Evolutionary conservation across 2,888 invertebrate species (phyloP).

Genomic region (Orthosia gracilis): DNA sequence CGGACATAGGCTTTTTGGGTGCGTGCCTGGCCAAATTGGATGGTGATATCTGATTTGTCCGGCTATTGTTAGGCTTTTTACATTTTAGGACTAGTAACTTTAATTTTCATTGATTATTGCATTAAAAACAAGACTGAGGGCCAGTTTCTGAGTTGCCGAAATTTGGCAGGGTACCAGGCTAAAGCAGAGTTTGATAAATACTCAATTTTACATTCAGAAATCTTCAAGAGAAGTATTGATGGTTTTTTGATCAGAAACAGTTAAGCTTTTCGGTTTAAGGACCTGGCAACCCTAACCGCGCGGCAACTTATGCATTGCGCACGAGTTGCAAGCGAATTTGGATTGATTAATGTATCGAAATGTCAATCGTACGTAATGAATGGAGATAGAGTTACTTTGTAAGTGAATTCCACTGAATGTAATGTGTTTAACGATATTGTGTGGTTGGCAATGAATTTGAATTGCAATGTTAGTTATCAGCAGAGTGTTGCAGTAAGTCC

Average conservation of each 20-base stretch:
- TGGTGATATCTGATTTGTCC: too few species aligned
- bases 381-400: slow-evolving; percentile 16
- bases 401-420: slow-evolving; percentile 9
- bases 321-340: slow-evolving; percentile 20
- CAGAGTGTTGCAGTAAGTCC: too few species aligned
- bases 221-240: too few species aligned
- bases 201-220: too few species aligned
- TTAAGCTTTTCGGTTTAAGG: background rate
- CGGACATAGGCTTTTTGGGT: background rate
- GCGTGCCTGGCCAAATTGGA: background rate
- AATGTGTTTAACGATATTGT: slow-evolving; percentile 23
- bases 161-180: too few species aligned
- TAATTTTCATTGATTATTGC: too few species aligned
- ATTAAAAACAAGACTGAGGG: too few species aligned
- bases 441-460: slow-evolving; percentile 4
- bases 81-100: too few species aligned
- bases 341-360: slow-evolving; percentile 54
- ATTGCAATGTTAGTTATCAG: background rate
- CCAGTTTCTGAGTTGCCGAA: too few species aligned
- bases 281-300: slow-evolving; percentile 1
- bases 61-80: too few species aligned
- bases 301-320: slow-evolving; percentile 44
- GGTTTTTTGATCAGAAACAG: too few species aligned
- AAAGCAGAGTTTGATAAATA: too few species aligned
- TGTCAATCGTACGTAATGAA: slow-evolving; percentile 55